A percentile compares a stretch with the other conserved stretches of the same genome.
phyloP scores from a whole-genome alignment of 2,888 invertebrate genomes.

The Lasioglossum morio region DNA sequence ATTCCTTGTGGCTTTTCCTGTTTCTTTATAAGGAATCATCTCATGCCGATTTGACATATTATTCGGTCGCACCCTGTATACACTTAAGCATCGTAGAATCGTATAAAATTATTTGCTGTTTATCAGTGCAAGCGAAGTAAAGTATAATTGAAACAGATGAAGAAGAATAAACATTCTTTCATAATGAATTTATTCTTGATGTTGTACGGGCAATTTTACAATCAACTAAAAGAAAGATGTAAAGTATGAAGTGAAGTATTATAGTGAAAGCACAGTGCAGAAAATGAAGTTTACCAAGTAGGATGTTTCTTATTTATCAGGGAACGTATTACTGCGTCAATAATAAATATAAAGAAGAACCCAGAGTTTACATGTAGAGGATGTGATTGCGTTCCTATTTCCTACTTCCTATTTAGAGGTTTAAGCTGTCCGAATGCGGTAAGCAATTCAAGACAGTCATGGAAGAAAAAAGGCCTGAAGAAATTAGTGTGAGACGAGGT shows the following conservation, averaged over 20 bases:
- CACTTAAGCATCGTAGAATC: too few species aligned
- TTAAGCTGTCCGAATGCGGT: conserved; percentile 9
- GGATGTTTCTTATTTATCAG: neutral
- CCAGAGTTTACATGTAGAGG: neutral
- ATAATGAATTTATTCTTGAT: neutral
- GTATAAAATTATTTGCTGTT: too few species aligned
- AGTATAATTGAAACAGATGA: neutral
- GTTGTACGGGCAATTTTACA: neutral
- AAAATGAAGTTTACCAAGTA: neutral
- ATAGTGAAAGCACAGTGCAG: neutral
- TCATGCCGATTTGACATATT: too few species aligned
- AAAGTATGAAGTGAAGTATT: neutral
- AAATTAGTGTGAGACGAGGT: conserved; percentile 18
- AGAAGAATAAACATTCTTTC: neutral
- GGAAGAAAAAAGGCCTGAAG: conserved; percentile 1
- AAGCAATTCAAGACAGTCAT: conserved; percentile 14
- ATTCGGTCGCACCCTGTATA: too few species aligned
- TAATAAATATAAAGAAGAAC: neutral
- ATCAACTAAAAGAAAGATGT: neutral
- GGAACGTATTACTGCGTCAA: neutral
- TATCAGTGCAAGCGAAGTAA: too few species aligned
- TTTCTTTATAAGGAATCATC: too few species aligned
- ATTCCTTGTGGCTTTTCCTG: too few species aligned
- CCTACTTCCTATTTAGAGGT: neutral
- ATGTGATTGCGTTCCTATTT: conserved; percentile 20